phyloP scores from a whole-genome alignment of 2,888 invertebrate species.

The Ectemnius continuus region DNA sequence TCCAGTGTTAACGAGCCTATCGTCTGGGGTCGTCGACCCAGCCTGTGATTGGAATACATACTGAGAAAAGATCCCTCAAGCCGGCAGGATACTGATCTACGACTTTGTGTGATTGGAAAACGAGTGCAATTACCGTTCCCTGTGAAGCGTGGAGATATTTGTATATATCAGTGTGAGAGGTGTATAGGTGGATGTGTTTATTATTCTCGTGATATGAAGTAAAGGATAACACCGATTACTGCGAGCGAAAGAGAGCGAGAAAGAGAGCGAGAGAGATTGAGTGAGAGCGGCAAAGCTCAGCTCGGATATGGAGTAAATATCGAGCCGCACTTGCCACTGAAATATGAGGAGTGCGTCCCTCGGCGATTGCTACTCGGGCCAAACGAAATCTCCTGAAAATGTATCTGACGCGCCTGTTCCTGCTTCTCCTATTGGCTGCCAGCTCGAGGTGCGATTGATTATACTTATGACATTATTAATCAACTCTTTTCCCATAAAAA shows the following conservation, averaged over 20 bases:
- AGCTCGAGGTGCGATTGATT: constrained; percentile 71
- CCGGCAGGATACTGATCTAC: constrained; percentile 19
- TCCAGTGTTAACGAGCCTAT: background rate
- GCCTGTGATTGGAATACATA: background rate
- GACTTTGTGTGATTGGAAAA: constrained; percentile 17
- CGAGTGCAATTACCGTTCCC: constrained; percentile 24
- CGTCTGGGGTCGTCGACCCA: background rate
- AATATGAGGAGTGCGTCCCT: constrained; percentile 75
- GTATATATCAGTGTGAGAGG: constrained; percentile 41
- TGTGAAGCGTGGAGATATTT: constrained; percentile 45
- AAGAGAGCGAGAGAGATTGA: background rate
- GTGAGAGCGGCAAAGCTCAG: constrained; percentile 4
- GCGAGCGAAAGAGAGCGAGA: too few relatives aligned
- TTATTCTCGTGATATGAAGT: constrained; percentile 32
- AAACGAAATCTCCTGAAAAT: constrained; percentile 69
- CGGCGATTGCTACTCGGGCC: constrained; percentile 59
- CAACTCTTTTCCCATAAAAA: too few relatives aligned
- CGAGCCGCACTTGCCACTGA: constrained; percentile 53
- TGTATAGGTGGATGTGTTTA: constrained; percentile 47
- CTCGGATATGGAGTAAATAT: constrained; percentile 47
- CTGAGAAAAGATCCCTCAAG: background rate
- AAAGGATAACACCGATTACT: too few relatives aligned
- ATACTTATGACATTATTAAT: too few relatives aligned
- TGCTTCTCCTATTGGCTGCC: constrained; percentile 68
- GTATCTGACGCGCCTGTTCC: constrained; percentile 70